Conservation (phyloP, 2,797 vertebrate species). For the Apogon hyalosoma region DNA sequence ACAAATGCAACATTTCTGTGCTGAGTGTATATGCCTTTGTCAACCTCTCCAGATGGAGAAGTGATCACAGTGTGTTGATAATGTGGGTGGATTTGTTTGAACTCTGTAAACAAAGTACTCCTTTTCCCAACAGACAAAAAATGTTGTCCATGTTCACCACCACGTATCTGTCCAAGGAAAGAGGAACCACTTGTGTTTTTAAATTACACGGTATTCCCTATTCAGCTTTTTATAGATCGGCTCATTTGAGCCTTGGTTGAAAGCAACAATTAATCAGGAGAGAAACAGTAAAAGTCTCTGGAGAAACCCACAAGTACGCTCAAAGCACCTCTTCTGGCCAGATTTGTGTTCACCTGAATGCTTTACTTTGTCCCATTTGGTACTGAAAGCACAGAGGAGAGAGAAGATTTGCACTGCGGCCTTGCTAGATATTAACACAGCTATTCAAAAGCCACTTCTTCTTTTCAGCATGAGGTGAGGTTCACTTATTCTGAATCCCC, state of each 20-base stretch:
- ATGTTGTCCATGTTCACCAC: slow-evolving; percentile 8
- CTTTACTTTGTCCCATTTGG: slow-evolving; percentile 23
- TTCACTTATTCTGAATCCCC: slow-evolving; percentile 33
- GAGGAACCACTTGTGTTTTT: slow-evolving; percentile 15
- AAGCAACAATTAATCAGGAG: slow-evolving; percentile 50
- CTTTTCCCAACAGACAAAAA: slow-evolving; percentile 10
- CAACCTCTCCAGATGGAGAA: slow-evolving; percentile 4
- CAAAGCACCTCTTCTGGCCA: slow-evolving; percentile 29
- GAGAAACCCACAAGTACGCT: slow-evolving; percentile 37
- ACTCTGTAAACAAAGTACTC: slow-evolving; percentile 22
- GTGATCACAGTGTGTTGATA: no score
- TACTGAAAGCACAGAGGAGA: slow-evolving; percentile 7
- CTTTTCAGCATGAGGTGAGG: slow-evolving; percentile 13
- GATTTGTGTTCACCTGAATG: slow-evolving; percentile 38
- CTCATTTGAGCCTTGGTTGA: slow-evolving; percentile 48
- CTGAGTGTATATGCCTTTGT: neutral
- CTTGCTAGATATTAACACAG: slow-evolving; percentile 6
- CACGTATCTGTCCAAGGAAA: slow-evolving; percentile 23
- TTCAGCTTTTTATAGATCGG: slow-evolving; percentile 41
- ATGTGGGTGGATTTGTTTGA: slow-evolving; percentile 30
- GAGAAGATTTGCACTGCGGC: slow-evolving; percentile 19
- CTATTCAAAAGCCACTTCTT: slow-evolving; percentile 25
- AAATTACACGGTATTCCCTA: slow-evolving; percentile 15
- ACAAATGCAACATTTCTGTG: neutral
- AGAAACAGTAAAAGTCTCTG: slow-evolving; percentile 21